A percentile compares a stretch with the other conserved stretches of the same genome.
Evolutionary conservation across 2,888 invertebrate genomes (phyloP).

Genomic region (Bembecia ichneumoniformis): DNA sequence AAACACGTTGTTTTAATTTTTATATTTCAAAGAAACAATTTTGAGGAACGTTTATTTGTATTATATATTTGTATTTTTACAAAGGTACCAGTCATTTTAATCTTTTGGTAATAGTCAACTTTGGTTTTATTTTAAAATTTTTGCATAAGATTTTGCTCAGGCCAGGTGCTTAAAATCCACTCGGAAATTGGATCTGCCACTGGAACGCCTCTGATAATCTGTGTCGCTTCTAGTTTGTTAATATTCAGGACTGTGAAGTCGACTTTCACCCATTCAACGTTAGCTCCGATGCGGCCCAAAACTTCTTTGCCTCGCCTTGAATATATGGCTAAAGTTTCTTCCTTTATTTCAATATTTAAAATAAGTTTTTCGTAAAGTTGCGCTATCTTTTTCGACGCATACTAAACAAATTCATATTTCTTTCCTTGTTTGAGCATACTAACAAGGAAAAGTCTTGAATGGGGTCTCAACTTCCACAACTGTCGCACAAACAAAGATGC

Average conservation of each 20-base stretch:
- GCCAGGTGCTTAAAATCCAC: slow-evolving; percentile 1
- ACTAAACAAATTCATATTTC: too few relatives aligned
- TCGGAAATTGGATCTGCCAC: slow-evolving; percentile 4
- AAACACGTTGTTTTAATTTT: too few relatives aligned
- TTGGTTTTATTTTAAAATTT: too few relatives aligned
- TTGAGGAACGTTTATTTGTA: background rate
- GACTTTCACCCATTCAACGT: slow-evolving; percentile 2
- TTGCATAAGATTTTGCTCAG: slow-evolving; percentile 1
- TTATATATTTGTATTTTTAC: too few relatives aligned
- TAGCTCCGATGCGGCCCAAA: slow-evolving; percentile 4
- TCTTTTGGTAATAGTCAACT: background rate
- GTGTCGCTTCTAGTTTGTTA: slow-evolving; percentile 2
- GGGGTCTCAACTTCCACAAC: too few relatives aligned
- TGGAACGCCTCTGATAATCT: slow-evolving; percentile 3
- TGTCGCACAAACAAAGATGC: too few relatives aligned
- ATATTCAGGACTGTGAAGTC: background rate
- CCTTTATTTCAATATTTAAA: slow-evolving; percentile 5
- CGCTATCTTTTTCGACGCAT: too few relatives aligned
- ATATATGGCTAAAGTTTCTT: slow-evolving; percentile 4
- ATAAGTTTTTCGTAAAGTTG: slow-evolving; percentile 2
- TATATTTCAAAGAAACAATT: background rate
- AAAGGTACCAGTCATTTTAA: background rate
- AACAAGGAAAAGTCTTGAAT: too few relatives aligned
- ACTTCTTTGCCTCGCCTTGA: slow-evolving; percentile 5
- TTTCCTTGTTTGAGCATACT: too few relatives aligned